phyloP scores from a whole-genome alignment of 2,888 invertebrate species.

The Brachylomia viminalis region DNA sequence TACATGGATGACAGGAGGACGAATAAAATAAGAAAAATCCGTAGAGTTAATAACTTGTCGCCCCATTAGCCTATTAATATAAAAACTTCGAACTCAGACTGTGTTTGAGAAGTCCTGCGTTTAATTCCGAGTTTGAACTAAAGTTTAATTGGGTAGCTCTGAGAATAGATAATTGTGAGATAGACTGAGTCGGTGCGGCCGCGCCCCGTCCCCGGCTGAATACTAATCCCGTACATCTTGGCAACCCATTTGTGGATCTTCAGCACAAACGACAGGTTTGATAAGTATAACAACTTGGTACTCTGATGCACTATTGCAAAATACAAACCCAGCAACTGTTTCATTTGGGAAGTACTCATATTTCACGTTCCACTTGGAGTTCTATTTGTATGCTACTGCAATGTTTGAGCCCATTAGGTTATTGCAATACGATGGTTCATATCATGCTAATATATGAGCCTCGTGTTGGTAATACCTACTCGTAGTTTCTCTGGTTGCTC shows the following conservation, averaged over 20 bases:
- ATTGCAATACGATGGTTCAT: conserved; percentile 58
- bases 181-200: conserved; percentile 24
- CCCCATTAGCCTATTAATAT: conserved; percentile 19
- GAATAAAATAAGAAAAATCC: neutral
- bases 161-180: conserved; percentile 50
- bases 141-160: conserved; percentile 55
- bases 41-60: conserved; percentile 10
- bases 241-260: conserved; percentile 36
- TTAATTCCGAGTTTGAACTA: conserved; percentile 37
- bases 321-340: conserved; percentile 43
- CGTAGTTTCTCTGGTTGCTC: conserved; percentile 29
- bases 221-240: conserved; percentile 48
- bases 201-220: conserved; percentile 27
- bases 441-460: conserved; percentile 60
- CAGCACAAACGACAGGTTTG: conserved; percentile 9
- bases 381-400: conserved; percentile 60
- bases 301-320: conserved; percentile 49
- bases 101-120: conserved; percentile 15
- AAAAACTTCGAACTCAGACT: conserved; percentile 1
- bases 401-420: conserved; percentile 61
- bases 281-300: conserved; percentile 10
- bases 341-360: conserved; percentile 57
- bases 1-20: neutral
- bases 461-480: conserved; percentile 46
- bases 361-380: conserved; percentile 65